phyloP scores from a whole-genome alignment of 2,888 invertebrate genomes.

The Euclidia mi region DNA sequence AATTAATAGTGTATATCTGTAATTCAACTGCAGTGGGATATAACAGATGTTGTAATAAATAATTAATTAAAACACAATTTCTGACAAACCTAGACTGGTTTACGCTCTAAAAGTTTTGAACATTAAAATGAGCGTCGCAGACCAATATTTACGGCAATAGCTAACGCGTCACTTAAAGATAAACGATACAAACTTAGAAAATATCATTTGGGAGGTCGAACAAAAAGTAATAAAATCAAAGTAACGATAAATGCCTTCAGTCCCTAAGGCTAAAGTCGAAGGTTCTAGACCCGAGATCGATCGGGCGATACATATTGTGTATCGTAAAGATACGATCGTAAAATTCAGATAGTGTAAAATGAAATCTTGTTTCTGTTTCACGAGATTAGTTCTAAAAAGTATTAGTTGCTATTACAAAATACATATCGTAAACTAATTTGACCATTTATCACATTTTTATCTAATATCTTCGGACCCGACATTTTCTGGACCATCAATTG shows the following conservation, averaged over 20 bases:
- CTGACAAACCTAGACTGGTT: constrained; percentile 4
- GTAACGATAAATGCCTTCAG: constrained; percentile 29
- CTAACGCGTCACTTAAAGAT: constrained; percentile 17
- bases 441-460: too few species aligned
- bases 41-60: constrained; percentile 5
- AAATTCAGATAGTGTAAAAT: constrained; percentile 29
- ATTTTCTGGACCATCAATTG: too few species aligned
- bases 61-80: constrained; percentile 16
- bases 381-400: not conserved
- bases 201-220: constrained; percentile 36
- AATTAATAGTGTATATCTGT: too few species aligned
- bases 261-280: constrained; percentile 34
- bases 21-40: constrained; percentile 4
- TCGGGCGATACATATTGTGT: constrained; percentile 38
- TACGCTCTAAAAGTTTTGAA: not conserved
- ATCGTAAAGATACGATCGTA: constrained; percentile 24
- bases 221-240: constrained; percentile 42
- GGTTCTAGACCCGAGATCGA: constrained; percentile 33
- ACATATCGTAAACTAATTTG: too few species aligned
- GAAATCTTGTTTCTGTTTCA: constrained; percentile 1
- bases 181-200: too few species aligned
- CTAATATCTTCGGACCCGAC: too few species aligned
- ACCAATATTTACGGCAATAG: constrained; percentile 19
- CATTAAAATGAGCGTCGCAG: constrained; percentile 1
- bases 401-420: not conserved